Evolutionary conservation across 2,888 invertebrate species (phyloP), one percentile per base, ranked within the genome.

Genomic region (Portevinia maculata): DNA sequence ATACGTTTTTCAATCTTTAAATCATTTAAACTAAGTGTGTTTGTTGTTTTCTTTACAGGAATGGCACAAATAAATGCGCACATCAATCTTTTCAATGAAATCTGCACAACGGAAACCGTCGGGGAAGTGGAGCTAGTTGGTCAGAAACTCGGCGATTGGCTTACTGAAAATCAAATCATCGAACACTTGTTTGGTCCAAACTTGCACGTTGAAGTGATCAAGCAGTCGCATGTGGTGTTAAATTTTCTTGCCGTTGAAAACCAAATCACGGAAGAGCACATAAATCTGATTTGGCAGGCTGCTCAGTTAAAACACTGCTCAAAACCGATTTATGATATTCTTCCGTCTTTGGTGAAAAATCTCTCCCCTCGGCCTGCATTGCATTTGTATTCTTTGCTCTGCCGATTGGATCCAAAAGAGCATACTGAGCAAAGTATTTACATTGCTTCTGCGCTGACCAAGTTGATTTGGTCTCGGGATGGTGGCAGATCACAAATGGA

Each of bases 101-200:
- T 97, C 71, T 96, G 97, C 88, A 96, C 97, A 62, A 97, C 96
- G 32, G 97, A 97, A 87, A 95, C 96, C 0, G 93, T 96, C 0
- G 94, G 96, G 0, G 97, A 97, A 88, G 96, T 96, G 0, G 97
- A 98, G 88, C 92, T 95, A 28, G 95, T 96, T 32, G 97, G 96
- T 0, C 95, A 96, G 85, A 94, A 94, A 85, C 92, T 98, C 85
- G 97, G 97, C 0, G 94, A 95, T 85, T 98, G 98, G 98, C 92
- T 98, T 17, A 95, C 96, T 0, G 94, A 93, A 85, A 96, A 97
- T 90, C 96, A 96, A 89, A 97, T 98, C 83, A 96, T 98, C 85
- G 95, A 97, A 86, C 97, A 98, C 89, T 94, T 98, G 75, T 98
- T 98, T 92, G 98, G 98, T n/a, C 98, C 98, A 30, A 98, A 98